Conservation (phyloP, 2,797 vertebrate genomes). For the Hippopotamyrus pictus region DNA sequence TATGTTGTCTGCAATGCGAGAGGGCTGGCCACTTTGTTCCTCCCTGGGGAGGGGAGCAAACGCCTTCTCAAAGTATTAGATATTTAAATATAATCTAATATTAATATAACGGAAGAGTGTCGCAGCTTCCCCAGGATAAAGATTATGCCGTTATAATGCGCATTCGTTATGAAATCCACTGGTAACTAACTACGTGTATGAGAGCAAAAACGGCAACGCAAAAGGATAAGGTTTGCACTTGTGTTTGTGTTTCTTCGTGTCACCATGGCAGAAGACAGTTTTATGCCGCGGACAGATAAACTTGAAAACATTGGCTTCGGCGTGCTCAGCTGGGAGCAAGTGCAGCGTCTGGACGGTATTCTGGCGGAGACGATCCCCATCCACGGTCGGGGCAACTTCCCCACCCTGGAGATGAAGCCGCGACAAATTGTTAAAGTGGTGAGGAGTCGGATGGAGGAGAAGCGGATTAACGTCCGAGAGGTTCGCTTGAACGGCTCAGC, state of each 20-base stretch:
- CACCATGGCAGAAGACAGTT: background rate
- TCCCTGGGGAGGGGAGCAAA: background rate
- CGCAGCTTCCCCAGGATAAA: background rate
- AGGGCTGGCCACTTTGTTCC: background rate
- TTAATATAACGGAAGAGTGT: background rate
- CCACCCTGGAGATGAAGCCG: conserved; percentile 89
- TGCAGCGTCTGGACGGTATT: conserved; percentile 87
- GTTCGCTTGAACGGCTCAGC: conserved; percentile 93
- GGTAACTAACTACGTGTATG: background rate
- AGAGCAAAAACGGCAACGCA: background rate
- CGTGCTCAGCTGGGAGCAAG: conserved; percentile 96
- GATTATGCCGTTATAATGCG: background rate
- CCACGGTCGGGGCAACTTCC: conserved; percentile 95
- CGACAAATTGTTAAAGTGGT: conserved; percentile 92
- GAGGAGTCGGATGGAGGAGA: conserved; percentile 83
- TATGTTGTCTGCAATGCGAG: background rate
- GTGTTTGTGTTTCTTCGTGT: background rate
- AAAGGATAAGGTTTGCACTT: background rate
- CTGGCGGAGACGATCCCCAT: conserved; percentile 91
- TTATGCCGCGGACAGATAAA: background rate
- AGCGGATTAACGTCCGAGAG: conserved; percentile 80
- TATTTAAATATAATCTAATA: background rate
- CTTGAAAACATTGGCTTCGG: conserved; percentile 67
- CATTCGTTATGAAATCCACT: background rate
- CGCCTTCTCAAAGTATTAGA: background rate